These are phyloP conservation scores for Mylabris phalerata DNA, from an alignment of 1,140 invertebrate genomes.

Conservation along the genomic window DNA sequence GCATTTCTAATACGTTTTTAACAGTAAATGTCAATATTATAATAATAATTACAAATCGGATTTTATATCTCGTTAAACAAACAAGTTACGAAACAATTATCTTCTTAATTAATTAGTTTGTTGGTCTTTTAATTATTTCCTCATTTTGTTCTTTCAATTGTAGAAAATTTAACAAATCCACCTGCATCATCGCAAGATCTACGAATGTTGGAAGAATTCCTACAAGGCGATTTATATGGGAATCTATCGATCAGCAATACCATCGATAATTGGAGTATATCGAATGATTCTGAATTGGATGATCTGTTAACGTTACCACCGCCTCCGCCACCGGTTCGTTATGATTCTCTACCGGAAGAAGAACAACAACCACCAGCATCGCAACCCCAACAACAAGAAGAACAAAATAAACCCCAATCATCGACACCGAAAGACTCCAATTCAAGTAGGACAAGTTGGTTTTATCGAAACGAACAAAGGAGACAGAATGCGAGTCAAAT, in stretches of 20 bases:
- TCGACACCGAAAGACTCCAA: constrained; percentile 4
- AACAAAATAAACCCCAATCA: background rate
- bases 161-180: no score
- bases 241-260: constrained; percentile 29
- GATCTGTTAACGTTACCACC: constrained; percentile 43
- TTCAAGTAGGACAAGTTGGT: constrained; percentile 33
- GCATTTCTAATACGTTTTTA: no score
- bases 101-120: no score
- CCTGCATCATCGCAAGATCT: constrained; percentile 7
- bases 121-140: no score
- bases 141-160: no score
- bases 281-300: constrained; percentile 36
- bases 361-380: constrained; percentile 10
- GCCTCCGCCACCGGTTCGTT: constrained; percentile 43
- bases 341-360: constrained; percentile 42
- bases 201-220: constrained; percentile 35
- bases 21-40: no score
- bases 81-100: no score
- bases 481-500: background rate
- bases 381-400: constrained; percentile 2
- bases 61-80: no score
- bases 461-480: background rate
- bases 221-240: constrained; percentile 38
- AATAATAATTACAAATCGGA: no score
- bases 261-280: constrained; percentile 38